These are phyloP conservation scores for Ciconia maguari DNA, from an alignment of 2,113 vertebrate genomes.

Conservation along the genomic window DNA sequence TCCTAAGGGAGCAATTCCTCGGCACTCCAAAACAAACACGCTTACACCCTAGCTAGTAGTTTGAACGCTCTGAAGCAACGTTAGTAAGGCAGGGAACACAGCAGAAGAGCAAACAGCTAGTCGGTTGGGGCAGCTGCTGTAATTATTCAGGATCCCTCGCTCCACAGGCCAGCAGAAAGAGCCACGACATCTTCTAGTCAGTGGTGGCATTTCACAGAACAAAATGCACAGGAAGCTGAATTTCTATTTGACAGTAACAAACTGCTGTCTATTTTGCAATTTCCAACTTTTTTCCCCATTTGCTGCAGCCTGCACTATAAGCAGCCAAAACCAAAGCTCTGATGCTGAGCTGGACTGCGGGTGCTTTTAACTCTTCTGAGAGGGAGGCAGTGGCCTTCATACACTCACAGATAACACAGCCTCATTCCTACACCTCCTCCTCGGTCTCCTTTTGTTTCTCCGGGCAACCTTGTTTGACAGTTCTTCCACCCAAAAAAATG, in stretches of 20 bases:
- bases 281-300: background rate
- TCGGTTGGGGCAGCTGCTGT: background rate
- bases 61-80: fast-evolving
- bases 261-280: background rate
- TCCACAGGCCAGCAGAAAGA: background rate
- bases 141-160: fast-evolving
- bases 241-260: background rate
- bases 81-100: background rate
- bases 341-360: fast-evolving
- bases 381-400: background rate
- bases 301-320: background rate
- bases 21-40: background rate
- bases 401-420: fast-evolving
- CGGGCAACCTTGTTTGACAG: background rate
- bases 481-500: background rate
- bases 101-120: background rate
- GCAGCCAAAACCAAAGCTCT: background rate
- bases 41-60: no score
- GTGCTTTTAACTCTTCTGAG: background rate
- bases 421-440: background rate
- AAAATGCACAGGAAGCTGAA: background rate
- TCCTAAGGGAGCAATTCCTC: background rate
- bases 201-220: background rate
- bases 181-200: background rate
- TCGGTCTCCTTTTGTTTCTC: background rate